A percentile compares a stretch with the other conserved stretches of the same genome.
These are phyloP conservation scores for Channa maculata DNA, from an alignment of 2,113 vertebrate genomes.

Conservation along the genomic window DNA sequence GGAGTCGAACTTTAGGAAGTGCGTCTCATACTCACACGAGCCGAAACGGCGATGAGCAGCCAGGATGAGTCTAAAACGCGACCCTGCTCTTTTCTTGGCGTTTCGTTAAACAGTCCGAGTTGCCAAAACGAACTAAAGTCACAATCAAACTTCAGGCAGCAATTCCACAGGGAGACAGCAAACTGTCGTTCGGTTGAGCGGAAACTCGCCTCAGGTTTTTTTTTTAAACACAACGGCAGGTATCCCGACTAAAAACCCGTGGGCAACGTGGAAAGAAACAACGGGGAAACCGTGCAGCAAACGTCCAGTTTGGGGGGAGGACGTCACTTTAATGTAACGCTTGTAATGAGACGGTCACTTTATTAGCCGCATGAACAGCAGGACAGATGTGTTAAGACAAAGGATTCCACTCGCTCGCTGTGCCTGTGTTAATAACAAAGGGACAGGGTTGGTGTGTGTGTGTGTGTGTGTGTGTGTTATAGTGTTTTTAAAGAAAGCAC, in stretches of 20 bases:
- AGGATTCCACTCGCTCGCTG: slow-evolving; percentile 67
- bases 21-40: background rate
- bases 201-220: slow-evolving; percentile 14
- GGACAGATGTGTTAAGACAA: slow-evolving; percentile 82
- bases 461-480: slow-evolving; percentile 8
- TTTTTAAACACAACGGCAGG: background rate
- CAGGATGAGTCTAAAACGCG: background rate
- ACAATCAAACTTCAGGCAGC: background rate
- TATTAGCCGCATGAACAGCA: slow-evolving; percentile 58
- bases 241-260: slow-evolving; percentile 7
- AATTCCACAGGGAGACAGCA: too few relatives aligned
- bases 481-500: slow-evolving; percentile 31
- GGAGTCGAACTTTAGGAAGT: background rate
- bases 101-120: slow-evolving; percentile 31
- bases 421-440: slow-evolving; percentile 24
- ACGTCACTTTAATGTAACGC: too few relatives aligned
- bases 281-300: background rate
- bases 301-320: background rate
- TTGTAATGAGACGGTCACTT: too few relatives aligned
- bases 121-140: background rate
- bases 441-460: slow-evolving; percentile 6
- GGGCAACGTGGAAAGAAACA: slow-evolving; percentile 3
- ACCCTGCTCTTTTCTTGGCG: background rate
- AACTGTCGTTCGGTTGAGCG: background rate
- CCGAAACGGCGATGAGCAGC: background rate